Percentiles rank a stretch among this genome's conserved stretches.
These are phyloP conservation scores for Anguilla japonica DNA, from an alignment of 2,113 vertebrate genomes.

Conservation along the genomic window DNA sequence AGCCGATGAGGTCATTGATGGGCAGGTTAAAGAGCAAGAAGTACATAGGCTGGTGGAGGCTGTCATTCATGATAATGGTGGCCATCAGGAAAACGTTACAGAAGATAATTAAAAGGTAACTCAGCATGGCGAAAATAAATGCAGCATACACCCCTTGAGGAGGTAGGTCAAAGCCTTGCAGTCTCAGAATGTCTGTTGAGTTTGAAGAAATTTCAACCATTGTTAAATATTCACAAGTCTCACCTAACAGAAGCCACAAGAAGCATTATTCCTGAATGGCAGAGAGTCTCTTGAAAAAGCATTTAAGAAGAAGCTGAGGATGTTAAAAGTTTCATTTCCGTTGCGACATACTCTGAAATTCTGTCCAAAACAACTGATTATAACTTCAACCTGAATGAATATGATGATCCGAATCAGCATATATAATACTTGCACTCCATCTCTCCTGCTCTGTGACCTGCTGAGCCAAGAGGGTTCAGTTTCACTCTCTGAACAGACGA, in stretches of 20 bases:
- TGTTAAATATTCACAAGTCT: neutral
- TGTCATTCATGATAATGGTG: conserved; percentile 45
- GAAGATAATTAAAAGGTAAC: conserved; percentile 1
- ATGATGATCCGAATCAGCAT: no score
- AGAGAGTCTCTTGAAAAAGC: neutral
- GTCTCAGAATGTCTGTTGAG: neutral
- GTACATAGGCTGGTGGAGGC: conserved; percentile 66
- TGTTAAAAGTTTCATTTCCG: no score
- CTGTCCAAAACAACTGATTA: no score
- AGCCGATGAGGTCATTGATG: conserved; percentile 64
- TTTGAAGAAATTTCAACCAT: neutral
- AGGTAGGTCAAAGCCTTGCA: conserved; percentile 1
- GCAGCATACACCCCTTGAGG: neutral
- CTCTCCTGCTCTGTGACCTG: no score
- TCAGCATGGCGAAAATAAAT: conserved; percentile 4
- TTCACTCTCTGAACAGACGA: no score
- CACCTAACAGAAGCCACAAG: neutral
- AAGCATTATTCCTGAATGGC: neutral
- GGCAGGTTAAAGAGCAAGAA: conserved; percentile 63
- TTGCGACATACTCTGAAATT: no score
- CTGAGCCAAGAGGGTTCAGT: no score
- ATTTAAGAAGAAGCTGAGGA: neutral
- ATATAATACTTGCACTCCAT: no score
- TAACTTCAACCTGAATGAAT: no score
- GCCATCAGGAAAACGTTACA: conserved; percentile 48